Base-by-base conservation (phyloP, 2,113 vertebrate species). In the Telmatochromis sp. region DNA sequence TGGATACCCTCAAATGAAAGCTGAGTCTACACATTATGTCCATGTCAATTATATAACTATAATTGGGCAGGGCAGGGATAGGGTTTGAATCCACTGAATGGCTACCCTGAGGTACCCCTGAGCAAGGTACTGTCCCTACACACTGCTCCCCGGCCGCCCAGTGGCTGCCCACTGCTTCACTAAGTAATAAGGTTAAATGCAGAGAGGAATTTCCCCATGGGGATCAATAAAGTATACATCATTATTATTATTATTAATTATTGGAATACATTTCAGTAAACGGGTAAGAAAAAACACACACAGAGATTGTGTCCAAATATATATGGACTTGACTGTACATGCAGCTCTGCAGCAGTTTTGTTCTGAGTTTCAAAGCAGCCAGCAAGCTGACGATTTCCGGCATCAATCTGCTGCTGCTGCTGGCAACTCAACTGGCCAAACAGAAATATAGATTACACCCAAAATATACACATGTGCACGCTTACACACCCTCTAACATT, bases 401-500 rank as follows among this genome's bases (percentile, higher is more conserved):
- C 60, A 81, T 92, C 88, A 90, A 81, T 86, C 57, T 53, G 82
- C 86, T 75, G 89, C 81, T 75, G 89, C 83, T 42, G 65, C 65
- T 88, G 71, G 85, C 75, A 68, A 71, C 86, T 84, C 42, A 40
- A 86, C 37, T 54, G 15, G 57, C 88, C 81, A 82, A 89, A 92
- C 87, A 90, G 75, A 86, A 87, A 83, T 90, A 93, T 84, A 91
- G 88, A 91, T 91, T 85, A 88, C 75, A 55, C 31, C 75, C 47
- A 35, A 81, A 28, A 71, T 40, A 82, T 33, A 85, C 63, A 54
- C 82, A 81, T 31, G 9, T 3, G 3, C 15, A 37, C 3, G 15
- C 68, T 73, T 73, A 45, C 71, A 75, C 14, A 14, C 71, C 6
- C 13, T 75, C 13, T 80, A 86, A 83, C 89, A 83, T 83, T 89